phyloP scores from a whole-genome alignment of 2,797 vertebrate species.

The Rousettus madagascariensis region DNA sequence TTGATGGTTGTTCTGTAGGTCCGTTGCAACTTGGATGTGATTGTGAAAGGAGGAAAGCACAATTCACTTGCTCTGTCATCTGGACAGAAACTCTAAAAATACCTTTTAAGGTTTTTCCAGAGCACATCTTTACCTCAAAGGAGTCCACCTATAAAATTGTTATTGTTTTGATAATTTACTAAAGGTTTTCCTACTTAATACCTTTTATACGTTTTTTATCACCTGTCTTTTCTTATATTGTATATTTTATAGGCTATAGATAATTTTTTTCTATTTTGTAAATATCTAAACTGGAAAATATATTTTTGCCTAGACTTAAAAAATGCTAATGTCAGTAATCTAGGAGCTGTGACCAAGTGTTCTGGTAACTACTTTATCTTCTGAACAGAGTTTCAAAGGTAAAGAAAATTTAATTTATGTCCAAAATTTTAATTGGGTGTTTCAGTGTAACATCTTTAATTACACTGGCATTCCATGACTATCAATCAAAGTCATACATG shows the following conservation, averaged over 20 bases:
- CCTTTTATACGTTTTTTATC: background rate
- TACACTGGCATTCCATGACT: background rate
- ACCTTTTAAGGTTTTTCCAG: background rate
- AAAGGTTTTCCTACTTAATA: background rate
- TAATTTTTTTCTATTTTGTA: background rate
- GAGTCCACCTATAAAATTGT: background rate
- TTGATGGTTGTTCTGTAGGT: too few relatives aligned
- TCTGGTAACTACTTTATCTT: constrained; percentile 9
- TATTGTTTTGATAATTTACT: background rate
- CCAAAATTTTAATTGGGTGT: background rate
- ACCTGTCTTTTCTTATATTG: background rate
- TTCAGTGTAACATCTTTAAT: background rate
- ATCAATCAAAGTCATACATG: background rate
- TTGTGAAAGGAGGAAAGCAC: too few relatives aligned
- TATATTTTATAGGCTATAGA: background rate
- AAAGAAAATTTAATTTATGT: background rate
- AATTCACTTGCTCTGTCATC: too few relatives aligned
- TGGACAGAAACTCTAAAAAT: too few relatives aligned
- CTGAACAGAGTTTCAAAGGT: background rate
- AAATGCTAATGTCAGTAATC: constrained; percentile 11
- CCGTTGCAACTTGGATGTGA: too few relatives aligned
- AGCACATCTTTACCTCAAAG: background rate
- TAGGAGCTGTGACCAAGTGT: background rate
- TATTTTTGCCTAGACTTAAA: background rate
- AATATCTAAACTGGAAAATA: background rate